Evolutionary conservation across 2,888 invertebrate genomes (phyloP), one percentile per base, ranked within the genome.

Genomic region (Baronia brevicornis): DNA sequence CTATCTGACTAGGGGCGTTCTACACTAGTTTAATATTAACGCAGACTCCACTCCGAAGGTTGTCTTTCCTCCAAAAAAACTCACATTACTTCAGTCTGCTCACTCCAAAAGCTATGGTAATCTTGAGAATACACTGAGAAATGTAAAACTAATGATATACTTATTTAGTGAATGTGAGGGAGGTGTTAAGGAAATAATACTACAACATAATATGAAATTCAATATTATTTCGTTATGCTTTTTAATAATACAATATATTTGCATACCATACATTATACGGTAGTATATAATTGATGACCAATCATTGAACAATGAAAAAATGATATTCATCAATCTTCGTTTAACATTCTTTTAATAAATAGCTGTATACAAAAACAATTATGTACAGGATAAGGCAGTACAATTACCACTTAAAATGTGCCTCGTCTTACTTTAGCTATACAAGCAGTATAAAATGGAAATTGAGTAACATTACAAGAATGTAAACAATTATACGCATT

Each of bases 281-380:
- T 79, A 82, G 77, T 80, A 78, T 72, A 78, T 73, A 73, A 75
- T 72, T 78, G 80, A 80, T 79, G 79, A 80, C 69, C 77, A 72
- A 79, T 74, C 80, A 80, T 79, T 77, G 75, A 80, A 80, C 79
- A 80, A 77, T 77, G 78, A 75, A 79, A 67, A 64, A 69, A 78
- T 78, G 73, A 78, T 62, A 74, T 72, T 66, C 78, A 79, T 80
- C 79, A 80, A 75, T 73, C 72, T 65, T 70, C 68, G 64, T 74
- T 78, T 75, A 79, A 80, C 78, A 75, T 80, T 75, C 62, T 70
- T 80, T 84, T 79, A 84, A 85, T 85, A 85, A 85, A 85, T 84
- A 84, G 84, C 84, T 84, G 84, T 84, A 84, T 84, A 84, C 80
- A 84, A 84, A 75, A 84, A 85, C 84, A 84, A 84, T 84, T 84